These are phyloP conservation scores for Lanius collurio DNA, from an alignment of 2,113 vertebrate species.

Conservation along the genomic window DNA sequence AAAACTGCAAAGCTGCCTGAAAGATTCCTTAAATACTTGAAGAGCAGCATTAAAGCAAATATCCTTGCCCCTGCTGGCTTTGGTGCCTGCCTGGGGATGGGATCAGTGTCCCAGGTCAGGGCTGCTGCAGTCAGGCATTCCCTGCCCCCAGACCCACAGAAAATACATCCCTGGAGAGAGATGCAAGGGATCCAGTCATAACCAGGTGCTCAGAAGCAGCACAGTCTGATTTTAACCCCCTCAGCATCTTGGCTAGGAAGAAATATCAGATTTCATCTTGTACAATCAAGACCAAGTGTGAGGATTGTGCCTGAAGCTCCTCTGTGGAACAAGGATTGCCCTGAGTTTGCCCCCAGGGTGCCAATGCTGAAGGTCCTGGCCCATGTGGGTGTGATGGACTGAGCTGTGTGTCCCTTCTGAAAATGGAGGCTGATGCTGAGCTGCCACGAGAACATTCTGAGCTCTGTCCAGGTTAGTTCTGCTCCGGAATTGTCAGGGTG, in stretches of 20 bases:
- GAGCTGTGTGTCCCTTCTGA: not conserved
- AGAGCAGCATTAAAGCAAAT: not conserved
- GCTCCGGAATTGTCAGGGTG: rapidly evolving
- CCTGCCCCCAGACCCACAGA: not conserved
- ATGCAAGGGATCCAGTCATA: not conserved
- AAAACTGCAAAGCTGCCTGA: not conserved
- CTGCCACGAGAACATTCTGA: not conserved
- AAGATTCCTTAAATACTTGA: not conserved
- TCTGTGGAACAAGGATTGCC: not conserved
- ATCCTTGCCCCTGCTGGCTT: not conserved
- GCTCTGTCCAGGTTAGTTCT: not conserved
- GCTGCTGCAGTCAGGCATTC: not conserved
- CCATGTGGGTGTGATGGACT: rapidly evolving
- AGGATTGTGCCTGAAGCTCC: not conserved
- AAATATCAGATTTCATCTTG: not conserved
- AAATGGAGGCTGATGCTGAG: not conserved
- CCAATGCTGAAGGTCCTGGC: not conserved
- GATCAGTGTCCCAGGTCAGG: not conserved
- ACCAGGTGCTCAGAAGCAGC: not conserved
- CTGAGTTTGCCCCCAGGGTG: not conserved
- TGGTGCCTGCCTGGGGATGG: not conserved
- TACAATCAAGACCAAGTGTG: rapidly evolving
- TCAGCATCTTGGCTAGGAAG: not conserved
- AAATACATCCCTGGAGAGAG: not conserved
- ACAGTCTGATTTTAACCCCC: not conserved